A percentile compares a stretch with the other conserved stretches of the same genome.
phyloP scores from a whole-genome alignment of 2,797 vertebrate genomes.

The Brachyalestes nurse region DNA sequence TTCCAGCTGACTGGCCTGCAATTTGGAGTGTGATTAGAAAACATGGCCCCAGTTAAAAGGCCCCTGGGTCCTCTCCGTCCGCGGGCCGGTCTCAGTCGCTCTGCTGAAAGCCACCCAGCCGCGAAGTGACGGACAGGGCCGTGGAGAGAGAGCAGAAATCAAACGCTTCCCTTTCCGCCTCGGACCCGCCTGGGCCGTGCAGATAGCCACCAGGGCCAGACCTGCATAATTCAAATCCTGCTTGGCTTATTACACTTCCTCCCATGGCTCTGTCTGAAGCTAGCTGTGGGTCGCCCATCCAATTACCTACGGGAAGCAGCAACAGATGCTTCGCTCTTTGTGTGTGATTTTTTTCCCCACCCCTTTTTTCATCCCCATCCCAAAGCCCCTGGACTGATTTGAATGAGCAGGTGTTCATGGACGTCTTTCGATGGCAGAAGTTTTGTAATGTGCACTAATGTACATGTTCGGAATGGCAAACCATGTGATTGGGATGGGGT shows the following conservation, averaged over 20 bases:
- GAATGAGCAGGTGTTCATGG: slow-evolving; percentile 17
- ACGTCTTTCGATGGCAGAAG: not conserved
- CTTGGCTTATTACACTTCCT: slow-evolving; percentile 19
- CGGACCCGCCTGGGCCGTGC: slow-evolving; percentile 23
- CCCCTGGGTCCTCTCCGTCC: not conserved
- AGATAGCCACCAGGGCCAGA: slow-evolving; percentile 46
- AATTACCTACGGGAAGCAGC: slow-evolving; percentile 35
- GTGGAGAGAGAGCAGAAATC: slow-evolving; percentile 44
- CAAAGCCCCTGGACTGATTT: slow-evolving; percentile 4
- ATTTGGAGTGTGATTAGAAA: not conserved
- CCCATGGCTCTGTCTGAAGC: slow-evolving; percentile 39
- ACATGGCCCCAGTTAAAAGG: not conserved
- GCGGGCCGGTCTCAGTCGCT: not conserved
- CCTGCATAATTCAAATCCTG: slow-evolving; percentile 50
- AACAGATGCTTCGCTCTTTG: slow-evolving; percentile 14
- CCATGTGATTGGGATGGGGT: not conserved
- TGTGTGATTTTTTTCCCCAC: not conserved
- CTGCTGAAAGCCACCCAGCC: slow-evolving; percentile 19
- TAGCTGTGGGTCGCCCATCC: slow-evolving; percentile 29
- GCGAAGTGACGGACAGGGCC: slow-evolving; percentile 36
- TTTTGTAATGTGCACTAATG: slow-evolving; percentile 28
- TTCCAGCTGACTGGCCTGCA: not conserved
- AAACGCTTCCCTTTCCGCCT: slow-evolving; percentile 34
- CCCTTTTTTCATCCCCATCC: not conserved
- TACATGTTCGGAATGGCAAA: not conserved